Base-by-base conservation (phyloP, 1,140 invertebrate genomes). In the Wiebesia pumilae region DNA sequence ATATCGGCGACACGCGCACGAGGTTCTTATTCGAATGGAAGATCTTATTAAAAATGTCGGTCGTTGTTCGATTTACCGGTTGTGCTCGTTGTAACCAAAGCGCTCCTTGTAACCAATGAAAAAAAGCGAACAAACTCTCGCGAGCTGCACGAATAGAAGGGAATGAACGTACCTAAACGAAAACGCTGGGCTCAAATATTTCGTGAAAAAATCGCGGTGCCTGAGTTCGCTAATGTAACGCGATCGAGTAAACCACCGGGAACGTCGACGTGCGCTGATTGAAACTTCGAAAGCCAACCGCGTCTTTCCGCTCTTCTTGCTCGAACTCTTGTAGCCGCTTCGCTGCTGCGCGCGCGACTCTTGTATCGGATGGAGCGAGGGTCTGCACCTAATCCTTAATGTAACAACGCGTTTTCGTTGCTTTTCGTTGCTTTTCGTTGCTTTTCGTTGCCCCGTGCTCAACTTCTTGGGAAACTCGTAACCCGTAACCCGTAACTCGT, bases 221-320 rank as follows among this genome's bases (percentile, higher is more conserved):
- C 0, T 35, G 21, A 80, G 24, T 14, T 38, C 14, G 19, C 78
- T 1, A 80, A 62, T 12, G 6, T 30, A 33, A 12, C 78, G 54
- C 35, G 21, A 43, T 33, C 16, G 35, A 16, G 71, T 16, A 21
- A 3, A 43, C 3, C n/a, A 27, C 24, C 27, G 24, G 19, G 7
- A 12, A 12, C 7, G 43, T 47, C 40, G 24, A 51, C 1, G 30
- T 3, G 54, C 54, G 30, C 78, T 80, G 38, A 80, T 80, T 80
- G 65, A 80, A 62, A 80, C 65, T 80, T 80, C 62, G 38, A 62
- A 80, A 80, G 1, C 24, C 27, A 58, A 58, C 54, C 10, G 3
- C 10, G 10, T 16, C 19, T 16, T 21, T 58, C 54, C 2, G 3
- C 19, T 58, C 19, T 58, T 58, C 54, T 58, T 58, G 2, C 19